Conservation (phyloP, 2,888 invertebrate species). For the Zaprionus bogoriensis region DNA sequence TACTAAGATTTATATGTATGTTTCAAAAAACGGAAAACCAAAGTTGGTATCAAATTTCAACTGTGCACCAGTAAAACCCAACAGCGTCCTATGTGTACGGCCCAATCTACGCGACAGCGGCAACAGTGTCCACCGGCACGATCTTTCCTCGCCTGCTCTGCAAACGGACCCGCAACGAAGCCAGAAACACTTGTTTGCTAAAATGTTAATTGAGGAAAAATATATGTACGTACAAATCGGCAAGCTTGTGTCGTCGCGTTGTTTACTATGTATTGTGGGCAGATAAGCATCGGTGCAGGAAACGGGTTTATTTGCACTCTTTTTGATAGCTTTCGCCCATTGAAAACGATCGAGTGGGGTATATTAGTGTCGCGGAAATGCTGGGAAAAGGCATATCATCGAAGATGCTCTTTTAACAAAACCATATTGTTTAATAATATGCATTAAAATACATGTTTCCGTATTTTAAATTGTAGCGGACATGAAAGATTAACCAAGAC, state of each 20-base stretch:
- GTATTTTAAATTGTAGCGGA: too few species aligned
- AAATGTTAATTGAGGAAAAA: conserved; percentile 29
- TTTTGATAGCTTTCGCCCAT: too few species aligned
- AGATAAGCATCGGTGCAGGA: not conserved
- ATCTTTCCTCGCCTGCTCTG: conserved; percentile 9
- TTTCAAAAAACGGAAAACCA: conserved; percentile 18
- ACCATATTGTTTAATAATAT: too few species aligned
- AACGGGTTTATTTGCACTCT: not conserved
- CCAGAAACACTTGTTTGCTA: conserved; percentile 19
- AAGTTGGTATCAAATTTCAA: conserved; percentile 30
- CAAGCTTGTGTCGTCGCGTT: conserved; percentile 14
- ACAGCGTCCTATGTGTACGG: conserved; percentile 20
- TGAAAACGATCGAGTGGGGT: too few species aligned
- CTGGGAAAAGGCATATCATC: too few species aligned
- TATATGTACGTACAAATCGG: conserved; percentile 11
- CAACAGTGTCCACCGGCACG: conserved; percentile 9
- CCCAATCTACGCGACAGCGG: not conserved
- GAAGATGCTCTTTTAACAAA: too few species aligned
- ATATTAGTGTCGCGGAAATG: too few species aligned
- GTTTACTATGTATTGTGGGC: conserved; percentile 6
- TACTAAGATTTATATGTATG: conserved; percentile 44
- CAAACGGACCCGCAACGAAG: conserved; percentile 7
- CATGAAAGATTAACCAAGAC: too few species aligned
- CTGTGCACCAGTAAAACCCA: conserved; percentile 17
- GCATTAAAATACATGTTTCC: too few species aligned